Conservation (phyloP, 2,797 vertebrate species). For the Lutjanus argentimaculatus region DNA sequence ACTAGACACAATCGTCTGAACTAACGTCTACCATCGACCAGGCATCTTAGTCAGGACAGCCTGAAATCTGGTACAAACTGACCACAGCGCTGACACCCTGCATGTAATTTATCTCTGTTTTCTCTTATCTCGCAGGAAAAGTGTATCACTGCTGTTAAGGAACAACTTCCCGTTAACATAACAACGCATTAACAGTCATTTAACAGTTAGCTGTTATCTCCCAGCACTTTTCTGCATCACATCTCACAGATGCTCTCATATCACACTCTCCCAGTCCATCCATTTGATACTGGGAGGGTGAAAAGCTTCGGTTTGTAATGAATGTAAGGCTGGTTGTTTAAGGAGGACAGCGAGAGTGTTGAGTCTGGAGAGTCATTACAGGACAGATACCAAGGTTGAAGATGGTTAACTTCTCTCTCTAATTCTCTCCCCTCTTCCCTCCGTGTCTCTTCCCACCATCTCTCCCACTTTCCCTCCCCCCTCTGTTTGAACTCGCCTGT, state of each 20-base stretch:
- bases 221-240: not conserved
- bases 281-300: constrained; percentile 6
- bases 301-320: too few relatives aligned
- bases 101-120: too few relatives aligned
- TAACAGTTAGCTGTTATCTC: too few relatives aligned
- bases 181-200: too few relatives aligned
- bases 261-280: constrained; percentile 11
- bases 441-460: constrained; percentile 21
- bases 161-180: too few relatives aligned
- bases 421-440: constrained; percentile 6
- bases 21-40: too few relatives aligned
- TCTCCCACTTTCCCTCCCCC: constrained; percentile 12
- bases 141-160: too few relatives aligned
- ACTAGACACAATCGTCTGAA: too few relatives aligned
- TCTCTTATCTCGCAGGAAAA: too few relatives aligned
- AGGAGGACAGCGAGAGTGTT: not conserved
- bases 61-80: too few relatives aligned
- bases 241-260: not conserved
- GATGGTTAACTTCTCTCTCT: constrained; percentile 24
- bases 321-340: not conserved
- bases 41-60: too few relatives aligned
- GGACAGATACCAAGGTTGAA: constrained; percentile 23
- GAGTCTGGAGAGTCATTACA: constrained; percentile 23
- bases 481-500: constrained; percentile 24
- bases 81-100: too few relatives aligned